Evolutionary conservation across 2,888 invertebrate genomes (phyloP), one percentile per base, ranked within the genome.

Genomic region (Nephrotoma appendiculata): DNA sequence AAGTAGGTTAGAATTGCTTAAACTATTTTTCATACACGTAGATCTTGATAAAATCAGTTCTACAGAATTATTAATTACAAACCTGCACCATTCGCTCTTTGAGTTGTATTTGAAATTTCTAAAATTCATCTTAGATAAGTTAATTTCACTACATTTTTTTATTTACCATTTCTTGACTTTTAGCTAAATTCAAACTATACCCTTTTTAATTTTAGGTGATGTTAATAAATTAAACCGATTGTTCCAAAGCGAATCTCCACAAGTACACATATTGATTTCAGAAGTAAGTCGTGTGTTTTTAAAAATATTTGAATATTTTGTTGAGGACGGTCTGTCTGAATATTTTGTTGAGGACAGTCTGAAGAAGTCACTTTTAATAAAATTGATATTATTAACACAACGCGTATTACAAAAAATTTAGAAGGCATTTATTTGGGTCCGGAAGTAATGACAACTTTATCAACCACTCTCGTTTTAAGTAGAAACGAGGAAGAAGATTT

Each of bases 401-500:
- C 31, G 31, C 31, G 41, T 9, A 83, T 83, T 83, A 31, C 19
- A 5, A 83, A 83, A 41, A 41, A 83, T 1, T 1, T 15, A 41
- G 41, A 83, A 5, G 2, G 31, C 9, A 11, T 83, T 31, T 83
- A 83, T 15, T 41, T 83, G 11, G 83, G 83, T 7, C 5, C 83
- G 11, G 83, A 83, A 19, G 83, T 83, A 7, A 83, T 31, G 4
- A 5, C 83, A 19, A 31, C 83, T 19, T 83, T 83, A 41, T 31
- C 83, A 15, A 83, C 83, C 41, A 83, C 31, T 19, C 83, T 12
- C 19, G 5, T 83, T 31, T 19, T 57, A 45, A 44, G 5, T n/a
- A 84, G 48, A 44, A 45, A 15, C 43, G 71, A 87, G 83, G 86
- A 86, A 86, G 85, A 44, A 15, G 86, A 86, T 48, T 87, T 87